Percentiles rank a stretch among this genome's conserved stretches.
Conservation (phyloP, 2,888 invertebrate species). For the Coecobrya sp. region DNA sequence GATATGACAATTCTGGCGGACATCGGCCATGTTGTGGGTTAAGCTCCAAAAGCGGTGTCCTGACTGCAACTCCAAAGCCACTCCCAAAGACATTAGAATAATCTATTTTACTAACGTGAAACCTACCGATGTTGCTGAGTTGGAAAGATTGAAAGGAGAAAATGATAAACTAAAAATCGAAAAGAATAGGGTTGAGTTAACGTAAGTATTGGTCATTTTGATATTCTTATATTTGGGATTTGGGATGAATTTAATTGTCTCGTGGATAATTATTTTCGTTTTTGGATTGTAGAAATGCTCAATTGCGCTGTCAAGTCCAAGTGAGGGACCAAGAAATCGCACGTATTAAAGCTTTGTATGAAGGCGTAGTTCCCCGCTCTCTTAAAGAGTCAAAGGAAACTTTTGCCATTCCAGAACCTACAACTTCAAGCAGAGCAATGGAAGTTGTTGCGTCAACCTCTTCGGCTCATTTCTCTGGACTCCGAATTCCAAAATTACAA, state of each 20-base stretch:
- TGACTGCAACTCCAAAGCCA: slow-evolving; percentile 94
- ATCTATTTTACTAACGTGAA: slow-evolving; percentile 94
- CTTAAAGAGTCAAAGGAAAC: background rate
- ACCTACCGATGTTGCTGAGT: slow-evolving; percentile 93
- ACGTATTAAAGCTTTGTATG: slow-evolving; percentile 56
- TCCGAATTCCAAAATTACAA: slow-evolving; percentile 52
- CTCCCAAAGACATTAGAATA: slow-evolving; percentile 91
- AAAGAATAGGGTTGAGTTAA: slow-evolving; percentile 90
- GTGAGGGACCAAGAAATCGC: slow-evolving; percentile 68
- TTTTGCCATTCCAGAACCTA: background rate
- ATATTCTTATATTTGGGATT: background rate
- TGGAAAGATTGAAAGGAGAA: slow-evolving; percentile 90
- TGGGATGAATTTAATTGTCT: no score
- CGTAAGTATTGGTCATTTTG: slow-evolving; percentile 87
- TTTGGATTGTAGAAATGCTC: slow-evolving; percentile 73
- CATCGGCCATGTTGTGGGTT: slow-evolving; percentile 97
- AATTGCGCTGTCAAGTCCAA: slow-evolving; percentile 74
- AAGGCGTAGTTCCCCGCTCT: background rate
- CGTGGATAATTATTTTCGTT: no score
- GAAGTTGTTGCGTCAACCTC: background rate
- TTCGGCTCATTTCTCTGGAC: background rate
- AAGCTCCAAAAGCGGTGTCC: slow-evolving; percentile 92
- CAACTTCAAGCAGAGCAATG: slow-evolving; percentile 4
- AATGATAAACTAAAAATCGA: slow-evolving; percentile 89
- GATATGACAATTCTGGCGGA: slow-evolving; percentile 95